Base-by-base conservation (phyloP, 1,140 invertebrate genomes). In the Anthonomus grandis region DNA sequence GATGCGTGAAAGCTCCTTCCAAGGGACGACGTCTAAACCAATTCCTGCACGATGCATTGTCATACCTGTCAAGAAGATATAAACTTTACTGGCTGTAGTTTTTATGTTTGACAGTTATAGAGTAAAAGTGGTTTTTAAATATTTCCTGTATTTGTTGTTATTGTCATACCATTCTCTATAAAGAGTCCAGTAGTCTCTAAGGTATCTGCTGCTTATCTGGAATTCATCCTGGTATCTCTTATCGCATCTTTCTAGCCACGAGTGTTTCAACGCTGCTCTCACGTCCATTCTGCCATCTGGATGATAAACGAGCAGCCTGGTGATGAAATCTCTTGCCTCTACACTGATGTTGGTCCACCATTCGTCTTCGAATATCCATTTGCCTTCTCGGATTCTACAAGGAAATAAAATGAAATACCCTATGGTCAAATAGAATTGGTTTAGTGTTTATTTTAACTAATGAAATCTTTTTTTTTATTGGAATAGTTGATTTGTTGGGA, bases 271-370 rank as follows among this genome's bases (percentile, higher is more conserved):
- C 0, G 92, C 91, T 1, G 79, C 69, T 60, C 85, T 83, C 0
- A 94, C 83, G 70, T 92, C 87, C 78, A 95, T 79, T 42, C 93
- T 81, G 24, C 83, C 81, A 38, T 88, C 85, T 51, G 84, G 75
- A 68, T 86, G 83, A 63, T 87, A 86, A 1, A 86, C 77, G 21
- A 97, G 72, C 0, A 97, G 71, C 44, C 83, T 86, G n/a, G 79
- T 79, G 44, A 97, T 87, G 70, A 97, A 97, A 75, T 97, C 93
- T 64, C 85, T 84, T 2, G 83, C 90, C 67, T 95, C 90, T 1
- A 79, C 75, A 10, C 90, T 85, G 23, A 85, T 70, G 0, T 73
- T 80, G 80, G 82, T 86, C 74, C 82, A 83, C 24, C 80, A 78
- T 17, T 81, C 77, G 22, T 80, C 78, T 19, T 77, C 72, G 67